Evolutionary conservation across 2,888 invertebrate species (phyloP), one percentile per base, ranked within the genome.

Genomic region (Torymus tubicola): DNA sequence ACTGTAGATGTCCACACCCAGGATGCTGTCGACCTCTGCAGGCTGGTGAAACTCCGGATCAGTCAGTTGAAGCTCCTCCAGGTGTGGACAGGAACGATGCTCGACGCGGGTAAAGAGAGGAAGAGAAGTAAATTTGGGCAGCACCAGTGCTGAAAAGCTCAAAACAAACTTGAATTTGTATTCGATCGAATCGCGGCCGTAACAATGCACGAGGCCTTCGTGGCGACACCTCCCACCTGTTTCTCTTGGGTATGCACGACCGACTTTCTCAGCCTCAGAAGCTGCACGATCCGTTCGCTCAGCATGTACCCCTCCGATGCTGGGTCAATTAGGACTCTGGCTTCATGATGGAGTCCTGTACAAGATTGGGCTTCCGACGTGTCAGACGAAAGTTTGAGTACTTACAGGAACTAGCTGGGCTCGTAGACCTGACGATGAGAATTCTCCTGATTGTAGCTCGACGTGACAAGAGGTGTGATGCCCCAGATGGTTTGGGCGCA

Each of bases 11-110:
- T 65, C 65, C 2, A 16, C 65, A 1, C 65, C 65, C 65, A 65
- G 50, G 50, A 65, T 65, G 50, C 65, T 50, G 50, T 65, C 42
- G 65, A 65, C n/a, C 16, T 65, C 65, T 11, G 42, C 65, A 2
- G 65, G 65, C 5, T n/a, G n/a, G n/a, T 65, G 50, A n/a, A 65
- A 42, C n/a, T 65, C 65, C n/a, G 65, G 16, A 65, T 65, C 65
- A 11, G 65, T 50, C 11, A 65, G 65, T 16, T 65, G 16, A 16
- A 65, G 65, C 2, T n/a, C 65, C 50, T n/a, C 65, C 10, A 65
- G 1, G 65, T 65, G 50, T 16, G 42, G 50, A 50, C 65, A 65
- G 16, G 42, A 5, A 16, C 42, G 65, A 16, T 50, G 65, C 50
- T 50, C 65, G 5, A 65, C 16, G 2, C 65, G 65, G 16, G n/a